A percentile compares a stretch with the other conserved stretches of the same genome.
Conservation (phyloP, 1,140 invertebrate species). For the Brachionus asplanchnoidis region DNA sequence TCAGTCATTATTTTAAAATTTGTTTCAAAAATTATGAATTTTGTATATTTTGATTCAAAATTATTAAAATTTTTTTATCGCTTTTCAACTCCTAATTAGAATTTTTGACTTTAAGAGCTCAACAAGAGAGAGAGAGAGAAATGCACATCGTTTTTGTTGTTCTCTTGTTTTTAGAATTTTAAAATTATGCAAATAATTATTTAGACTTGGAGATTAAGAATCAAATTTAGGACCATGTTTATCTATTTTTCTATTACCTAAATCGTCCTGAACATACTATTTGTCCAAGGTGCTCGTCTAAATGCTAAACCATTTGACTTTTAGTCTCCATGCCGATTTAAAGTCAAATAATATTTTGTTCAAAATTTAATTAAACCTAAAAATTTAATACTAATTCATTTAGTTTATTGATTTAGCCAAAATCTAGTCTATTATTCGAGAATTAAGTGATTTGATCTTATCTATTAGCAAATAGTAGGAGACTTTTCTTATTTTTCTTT, state of each 20-base stretch:
- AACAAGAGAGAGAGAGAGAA: background rate
- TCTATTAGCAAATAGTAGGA: too few relatives aligned
- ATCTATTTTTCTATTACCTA: background rate
- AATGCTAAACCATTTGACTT: background rate
- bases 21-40: background rate
- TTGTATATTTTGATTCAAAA: slow-evolving; percentile 1
- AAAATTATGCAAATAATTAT: background rate
- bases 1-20: slow-evolving; percentile 22
- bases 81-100: slow-evolving; percentile 2
- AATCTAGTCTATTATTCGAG: background rate
- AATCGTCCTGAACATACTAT: background rate
- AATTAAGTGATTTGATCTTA: background rate
- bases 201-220: background rate
- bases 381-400: background rate
- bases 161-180: background rate
- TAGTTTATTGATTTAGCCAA: background rate
- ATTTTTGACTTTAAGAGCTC: background rate
- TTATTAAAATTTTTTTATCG: background rate
- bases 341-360: background rate
- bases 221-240: background rate
- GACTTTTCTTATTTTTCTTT: too few relatives aligned
- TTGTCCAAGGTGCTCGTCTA: background rate
- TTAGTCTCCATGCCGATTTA: background rate
- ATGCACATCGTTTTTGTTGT: background rate
- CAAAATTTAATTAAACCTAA: background rate